Base-by-base conservation (phyloP, 2,888 invertebrate species). In the Saturnia pavonia region DNA sequence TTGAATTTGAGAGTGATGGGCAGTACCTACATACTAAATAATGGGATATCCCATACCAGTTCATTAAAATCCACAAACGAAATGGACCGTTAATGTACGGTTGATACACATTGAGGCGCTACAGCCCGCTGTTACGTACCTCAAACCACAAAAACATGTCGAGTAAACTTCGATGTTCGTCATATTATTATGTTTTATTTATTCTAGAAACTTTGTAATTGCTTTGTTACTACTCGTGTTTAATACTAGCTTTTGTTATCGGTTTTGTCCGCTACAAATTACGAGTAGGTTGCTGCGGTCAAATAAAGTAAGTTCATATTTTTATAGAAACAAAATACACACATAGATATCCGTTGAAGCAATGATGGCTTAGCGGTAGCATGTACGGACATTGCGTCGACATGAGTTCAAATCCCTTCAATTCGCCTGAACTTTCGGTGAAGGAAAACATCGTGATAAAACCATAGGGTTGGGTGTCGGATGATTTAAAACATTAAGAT, bases 161-260 rank as follows among this genome's bases (percentile, higher is more conserved):
- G 8, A n/a, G 11, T 54, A 22, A 22, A n/a, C 54, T 54, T 54
- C 2, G 22, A 11, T 22, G 8, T 54, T 9, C 22, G 54, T 22
- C 54, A 54, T 54, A n/a, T n/a, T n/a, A n/a, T n/a, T n/a, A 54
- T 54, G n/a, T n/a, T 22, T 54, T 22, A 54, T 54, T 54, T 54
- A 54, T 54, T 54, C 11, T 54, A n/a, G 11, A 54, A 22, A 54
- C 54, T 54, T 54, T 8, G 22, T 54, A 54, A 54, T 22, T 19
- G 19, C 19, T 48, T 19, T n/a, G 54, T 54, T 22, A 22, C 22
- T 54, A 54, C 11, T 54, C 1, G 54, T 54, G n/a, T 22, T 22
- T n/a, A 54, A 19, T 48, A 48, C 19, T 19, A 48, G 48, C 4
- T 48, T 48, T 48, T 48, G 19, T 16, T 19, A 48, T 19, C 19